Conservation (phyloP, 2,797 vertebrate genomes). For the Varecia variegata region DNA sequence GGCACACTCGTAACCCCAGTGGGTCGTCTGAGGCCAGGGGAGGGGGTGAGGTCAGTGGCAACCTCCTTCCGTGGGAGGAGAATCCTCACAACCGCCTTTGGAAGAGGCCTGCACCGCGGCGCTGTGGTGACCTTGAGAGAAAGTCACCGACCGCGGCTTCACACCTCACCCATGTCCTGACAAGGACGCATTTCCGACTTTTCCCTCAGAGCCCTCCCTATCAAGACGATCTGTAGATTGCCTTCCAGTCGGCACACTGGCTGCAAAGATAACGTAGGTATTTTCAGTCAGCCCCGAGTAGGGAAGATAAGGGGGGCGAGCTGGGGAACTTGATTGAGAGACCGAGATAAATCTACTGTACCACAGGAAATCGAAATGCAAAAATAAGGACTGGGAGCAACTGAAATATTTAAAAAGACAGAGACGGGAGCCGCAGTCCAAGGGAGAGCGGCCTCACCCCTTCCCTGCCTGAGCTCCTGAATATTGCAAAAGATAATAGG, state of each 20-base stretch:
- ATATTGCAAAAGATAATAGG: constrained; percentile 83
- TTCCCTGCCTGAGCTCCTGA: constrained; percentile 77
- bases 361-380: constrained; percentile 87
- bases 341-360: constrained; percentile 85
- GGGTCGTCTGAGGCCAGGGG: neutral
- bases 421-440: constrained; percentile 59
- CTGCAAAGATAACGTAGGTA: constrained; percentile 79
- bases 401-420: constrained; percentile 87
- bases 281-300: constrained; percentile 68
- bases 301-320: constrained; percentile 81
- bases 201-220: constrained; percentile 60
- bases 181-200: constrained; percentile 48
- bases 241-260: constrained; percentile 62
- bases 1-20: neutral
- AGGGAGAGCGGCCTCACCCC: constrained; percentile 73
- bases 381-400: constrained; percentile 83
- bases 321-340: constrained; percentile 78
- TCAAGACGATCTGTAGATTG: constrained; percentile 78
- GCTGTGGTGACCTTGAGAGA: constrained; percentile 62
- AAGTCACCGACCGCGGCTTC: constrained; percentile 4
- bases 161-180: constrained; percentile 46
- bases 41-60: neutral
- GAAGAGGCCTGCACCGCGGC: neutral
- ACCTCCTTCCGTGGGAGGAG: neutral
- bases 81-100: neutral